Evolutionary conservation across 2,888 invertebrate species (phyloP), one percentile per base, ranked within the genome.

Genomic region (Diaprepes abbreviatus): DNA sequence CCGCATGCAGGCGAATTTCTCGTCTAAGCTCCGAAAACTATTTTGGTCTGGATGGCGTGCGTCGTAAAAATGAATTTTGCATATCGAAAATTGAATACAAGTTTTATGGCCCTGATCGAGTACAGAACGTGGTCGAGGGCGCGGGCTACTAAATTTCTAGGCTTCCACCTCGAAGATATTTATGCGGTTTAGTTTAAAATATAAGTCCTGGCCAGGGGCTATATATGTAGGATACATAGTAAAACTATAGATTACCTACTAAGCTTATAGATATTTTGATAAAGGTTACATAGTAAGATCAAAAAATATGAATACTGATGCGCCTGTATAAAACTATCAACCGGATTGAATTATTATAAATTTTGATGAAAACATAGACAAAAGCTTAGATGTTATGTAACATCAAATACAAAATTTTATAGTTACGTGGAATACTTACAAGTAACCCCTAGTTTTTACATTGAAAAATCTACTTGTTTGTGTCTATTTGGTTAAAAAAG

Each of bases 81-180:
- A 66, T 66, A 66, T 66, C 58, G 66, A 57, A 66, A 66, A 66
- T 66, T 66, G 66, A 58, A 58, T 66, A 58, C 66, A 50, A 17
- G 28, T 57, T 66, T 66, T 66, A 66, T 66, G 36, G 55, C 19
- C 48, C 3, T 12, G 59, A 59, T 60, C 21, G 48, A 19, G 48
- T 38, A 28, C 21, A 10, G 40, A 6, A 19, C 48, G 12, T 24
- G 48, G 28, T n/a, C 31, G 43, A 12, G 24, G 28, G 31, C 24
- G 45, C 5, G 16, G 14, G 52, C 38, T n/a, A 31, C 54, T 64
- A 54, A 64, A 64, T 64, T 64, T 31, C 63, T 6, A 21, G 54
- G 31, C 12, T 24, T 48, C 40, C 33, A 40, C 40, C 16, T 31
- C 9, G 36, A n/a, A 3, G 33, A 54, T 64, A 64, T 64, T 64